A percentile compares a stretch with the other conserved stretches of the same genome.
Conservation (phyloP, 2,888 invertebrate genomes). For the Chromoteleia sp. region DNA sequence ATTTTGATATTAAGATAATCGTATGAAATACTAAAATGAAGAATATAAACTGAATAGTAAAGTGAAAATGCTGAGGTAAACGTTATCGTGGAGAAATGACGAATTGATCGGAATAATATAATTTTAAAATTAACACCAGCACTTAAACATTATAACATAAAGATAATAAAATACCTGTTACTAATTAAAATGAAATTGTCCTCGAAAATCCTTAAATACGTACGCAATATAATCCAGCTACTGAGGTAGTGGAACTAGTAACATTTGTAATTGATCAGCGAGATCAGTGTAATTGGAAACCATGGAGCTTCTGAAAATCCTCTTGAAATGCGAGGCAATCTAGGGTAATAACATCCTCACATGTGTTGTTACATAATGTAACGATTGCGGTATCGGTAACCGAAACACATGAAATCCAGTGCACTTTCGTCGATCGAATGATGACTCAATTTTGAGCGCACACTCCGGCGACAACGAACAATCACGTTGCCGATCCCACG, state of each 20-base stretch:
- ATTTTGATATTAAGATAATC: too few relatives aligned
- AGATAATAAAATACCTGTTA: too few relatives aligned
- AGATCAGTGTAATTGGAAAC: slow-evolving; percentile 52
- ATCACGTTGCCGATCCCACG: slow-evolving; percentile 14
- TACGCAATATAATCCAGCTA: background rate
- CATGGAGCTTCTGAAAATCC: slow-evolving; percentile 27
- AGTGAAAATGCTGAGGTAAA: too few relatives aligned
- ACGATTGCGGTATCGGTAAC: slow-evolving; percentile 44
- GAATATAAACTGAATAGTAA: too few relatives aligned
- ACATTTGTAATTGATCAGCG: slow-evolving; percentile 45
- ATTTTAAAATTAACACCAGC: too few relatives aligned
- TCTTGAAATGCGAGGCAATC: slow-evolving; percentile 45
- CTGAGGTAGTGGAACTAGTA: background rate
- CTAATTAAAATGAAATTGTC: too few relatives aligned
- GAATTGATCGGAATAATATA: too few relatives aligned
- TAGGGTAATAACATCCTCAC: slow-evolving; percentile 51
- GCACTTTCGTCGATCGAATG: slow-evolving; percentile 35
- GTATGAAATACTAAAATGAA: too few relatives aligned
- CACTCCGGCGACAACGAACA: slow-evolving; percentile 7
- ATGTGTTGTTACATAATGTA: slow-evolving; percentile 56
- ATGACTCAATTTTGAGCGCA: slow-evolving; percentile 43
- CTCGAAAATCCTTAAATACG: too few relatives aligned
- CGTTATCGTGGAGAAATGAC: too few relatives aligned
- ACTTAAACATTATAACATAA: too few relatives aligned
- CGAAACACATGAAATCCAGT: slow-evolving; percentile 44